Conservation (phyloP, 2,888 invertebrate species). For the Xylota segnis region DNA sequence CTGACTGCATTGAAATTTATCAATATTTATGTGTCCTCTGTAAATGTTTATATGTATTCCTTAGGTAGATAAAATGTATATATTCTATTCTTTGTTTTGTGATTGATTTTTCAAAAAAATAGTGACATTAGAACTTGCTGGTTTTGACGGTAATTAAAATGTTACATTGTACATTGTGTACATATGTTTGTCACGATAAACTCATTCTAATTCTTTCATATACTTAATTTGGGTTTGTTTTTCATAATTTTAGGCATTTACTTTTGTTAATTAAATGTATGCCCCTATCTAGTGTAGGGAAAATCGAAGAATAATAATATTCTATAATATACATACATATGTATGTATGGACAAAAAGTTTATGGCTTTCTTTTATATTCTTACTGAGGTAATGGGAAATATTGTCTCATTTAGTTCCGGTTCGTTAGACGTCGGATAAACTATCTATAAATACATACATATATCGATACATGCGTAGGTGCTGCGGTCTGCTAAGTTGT, state of each 20-base stretch:
- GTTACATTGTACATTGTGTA: neutral
- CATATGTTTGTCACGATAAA: neutral
- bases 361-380: neutral
- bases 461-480: neutral
- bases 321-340: too few relatives aligned
- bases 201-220: neutral
- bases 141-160: neutral
- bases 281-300: neutral
- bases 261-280: neutral
- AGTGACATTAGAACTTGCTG: neutral
- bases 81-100: neutral
- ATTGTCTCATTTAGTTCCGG: conserved; percentile 14
- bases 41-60: neutral
- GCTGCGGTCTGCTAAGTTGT: neutral
- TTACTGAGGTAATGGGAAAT: conserved; percentile 4
- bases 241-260: neutral
- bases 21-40: neutral
- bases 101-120: conserved; percentile 27
- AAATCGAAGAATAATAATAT: neutral
- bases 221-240: too few relatives aligned
- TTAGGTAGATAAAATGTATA: too few relatives aligned
- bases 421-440: conserved; percentile 5
- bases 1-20: neutral
- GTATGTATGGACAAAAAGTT: neutral
- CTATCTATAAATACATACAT: neutral